Evolutionary conservation across 2,113 vertebrate species (phyloP).

Genomic region (Martes martes): DNA sequence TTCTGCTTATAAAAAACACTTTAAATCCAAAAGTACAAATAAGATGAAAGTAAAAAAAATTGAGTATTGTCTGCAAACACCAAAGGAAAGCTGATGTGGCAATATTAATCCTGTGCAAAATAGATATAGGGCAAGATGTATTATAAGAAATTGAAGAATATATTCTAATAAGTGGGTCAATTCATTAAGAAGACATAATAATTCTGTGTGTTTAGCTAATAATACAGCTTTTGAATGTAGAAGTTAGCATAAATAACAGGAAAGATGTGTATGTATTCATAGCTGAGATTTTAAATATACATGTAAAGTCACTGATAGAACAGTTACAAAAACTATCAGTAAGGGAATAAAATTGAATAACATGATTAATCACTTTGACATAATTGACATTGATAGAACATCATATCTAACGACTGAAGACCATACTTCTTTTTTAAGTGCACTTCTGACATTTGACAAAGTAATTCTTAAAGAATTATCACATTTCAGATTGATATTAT

Average conservation of each 20-base stretch:
- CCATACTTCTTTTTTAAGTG: not conserved
- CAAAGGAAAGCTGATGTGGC: not conserved
- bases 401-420: not conserved
- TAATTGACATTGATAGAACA: not conserved
- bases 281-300: not conserved
- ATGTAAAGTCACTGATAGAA: not conserved
- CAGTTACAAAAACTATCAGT: not conserved
- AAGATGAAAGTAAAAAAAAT: not conserved
- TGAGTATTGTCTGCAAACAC: not conserved
- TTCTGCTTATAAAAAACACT: not conserved
- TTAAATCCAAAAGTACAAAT: not conserved
- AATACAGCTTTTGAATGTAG: not conserved
- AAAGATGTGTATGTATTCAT: not conserved
- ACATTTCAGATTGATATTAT: not conserved
- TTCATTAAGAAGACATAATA: not conserved
- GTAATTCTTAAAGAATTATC: not conserved
- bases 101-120: not conserved
- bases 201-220: not conserved
- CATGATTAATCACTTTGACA: not conserved
- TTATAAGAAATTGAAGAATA: not conserved
- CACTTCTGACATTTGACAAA: not conserved
- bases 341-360: not conserved
- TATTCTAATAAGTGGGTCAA: not conserved
- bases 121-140: not conserved
- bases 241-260: not conserved